Base-by-base conservation (phyloP, 2,888 invertebrate genomes). In the Pseudoips prasinana region DNA sequence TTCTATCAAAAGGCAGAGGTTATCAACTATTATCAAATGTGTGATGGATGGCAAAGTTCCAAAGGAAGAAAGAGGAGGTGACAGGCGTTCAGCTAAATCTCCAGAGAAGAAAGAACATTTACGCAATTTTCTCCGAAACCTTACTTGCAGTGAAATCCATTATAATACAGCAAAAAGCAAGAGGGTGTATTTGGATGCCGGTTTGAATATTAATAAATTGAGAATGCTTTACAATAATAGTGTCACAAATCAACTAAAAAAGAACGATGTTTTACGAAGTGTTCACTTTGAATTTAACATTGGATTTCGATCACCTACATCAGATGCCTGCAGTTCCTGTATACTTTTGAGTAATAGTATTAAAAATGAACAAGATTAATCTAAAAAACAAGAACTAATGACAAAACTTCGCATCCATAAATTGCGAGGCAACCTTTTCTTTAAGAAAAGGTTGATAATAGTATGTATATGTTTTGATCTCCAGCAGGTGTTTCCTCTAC, bases 251-350 rank as follows among this genome's bases (percentile, higher is more conserved):
- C 2, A 28, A 5, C 7, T 5, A 3, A 27, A 40, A 26, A 24
- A 25, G 36, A 22, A 40, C 10, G 27, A 53, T 55, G 39, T 46
- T 48, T 37, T 33, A 33, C 39, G 47, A 35, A 25, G 33, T 43
- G 22, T 54, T 50, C 41, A 24, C 33, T 30, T 32, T 46, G 49
- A 48, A 27, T 49, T 53, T 39, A 62, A 64, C 44, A 47, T 65
- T 25, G 64, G 62, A 26, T 63, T 64, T 37, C 45, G 35, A 8
- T 33, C 44, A 19, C 65, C 57, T 8, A 43, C 59, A 10, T 39
- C 46, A 29, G 58, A 64, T 42, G 47, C 28, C 19, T 64, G 63
- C 40, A 49, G 38, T 25, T 33, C 34, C 6, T 60, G 55, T 38
- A 45, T 28, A 10, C 38, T 49, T 29, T 29, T 35, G 26, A 24